Evolutionary conservation across 2,888 invertebrate species (phyloP).

Genomic region (Yponomeuta cagnagella): DNA sequence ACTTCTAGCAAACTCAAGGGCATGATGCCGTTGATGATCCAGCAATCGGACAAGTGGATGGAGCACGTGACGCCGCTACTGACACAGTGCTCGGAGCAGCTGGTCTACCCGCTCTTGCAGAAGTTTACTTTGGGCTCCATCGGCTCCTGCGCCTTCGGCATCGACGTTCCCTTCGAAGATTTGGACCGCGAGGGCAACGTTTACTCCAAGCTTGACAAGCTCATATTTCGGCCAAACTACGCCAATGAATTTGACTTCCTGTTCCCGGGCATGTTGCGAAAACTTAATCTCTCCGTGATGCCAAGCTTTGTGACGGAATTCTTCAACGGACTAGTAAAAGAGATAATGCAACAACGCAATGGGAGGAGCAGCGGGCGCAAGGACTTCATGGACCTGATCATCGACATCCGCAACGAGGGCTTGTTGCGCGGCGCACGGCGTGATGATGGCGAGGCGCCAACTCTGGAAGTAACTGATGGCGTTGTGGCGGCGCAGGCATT

Average conservation of each 20-base stretch:
- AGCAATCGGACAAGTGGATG: slow-evolving; percentile 16
- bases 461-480: slow-evolving; percentile 19
- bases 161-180: slow-evolving; percentile 18
- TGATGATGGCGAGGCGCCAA: slow-evolving; percentile 16
- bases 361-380: slow-evolving; percentile 16
- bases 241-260: slow-evolving; percentile 15
- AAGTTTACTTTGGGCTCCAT: slow-evolving; percentile 19
- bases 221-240: slow-evolving; percentile 17
- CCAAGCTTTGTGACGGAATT: slow-evolving; percentile 18
- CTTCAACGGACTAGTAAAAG: slow-evolving; percentile 19
- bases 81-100: slow-evolving; percentile 11
- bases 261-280: slow-evolving; percentile 19
- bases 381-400: slow-evolving; percentile 22
- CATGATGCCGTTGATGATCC: slow-evolving; percentile 19
- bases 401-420: slow-evolving; percentile 18
- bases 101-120: slow-evolving; percentile 17
- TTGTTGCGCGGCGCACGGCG: slow-evolving; percentile 17
- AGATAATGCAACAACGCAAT: slow-evolving; percentile 18
- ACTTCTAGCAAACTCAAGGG: slow-evolving; percentile 20
- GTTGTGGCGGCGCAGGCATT: slow-evolving; percentile 25
- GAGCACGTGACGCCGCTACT: slow-evolving; percentile 13
- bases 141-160: slow-evolving; percentile 20
- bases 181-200: slow-evolving; percentile 12
- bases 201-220: slow-evolving; percentile 17
- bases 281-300: slow-evolving; percentile 16